phyloP scores from a whole-genome alignment of 2,888 invertebrate genomes.

The Ectropis crepuscularia region DNA sequence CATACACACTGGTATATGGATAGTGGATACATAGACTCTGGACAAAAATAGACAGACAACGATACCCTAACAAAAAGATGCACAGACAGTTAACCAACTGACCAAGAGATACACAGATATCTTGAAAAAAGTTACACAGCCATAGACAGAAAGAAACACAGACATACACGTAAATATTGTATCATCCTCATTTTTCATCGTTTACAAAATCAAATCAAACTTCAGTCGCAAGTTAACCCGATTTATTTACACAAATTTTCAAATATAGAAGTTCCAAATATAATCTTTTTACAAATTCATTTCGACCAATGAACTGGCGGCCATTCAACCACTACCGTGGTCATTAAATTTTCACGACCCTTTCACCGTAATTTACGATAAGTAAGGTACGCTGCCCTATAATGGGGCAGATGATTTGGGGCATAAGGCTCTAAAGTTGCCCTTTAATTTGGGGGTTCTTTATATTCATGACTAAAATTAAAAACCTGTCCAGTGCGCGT shows the following conservation, averaged over 20 bases:
- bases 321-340: neutral
- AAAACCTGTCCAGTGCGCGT: neutral
- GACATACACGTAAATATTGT: no score
- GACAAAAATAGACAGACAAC: no score
- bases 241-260: neutral
- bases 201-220: no score
- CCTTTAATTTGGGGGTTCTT: neutral
- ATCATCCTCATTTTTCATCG: no score
- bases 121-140: no score
- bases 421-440: neutral
- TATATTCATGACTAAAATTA: neutral
- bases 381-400: slow-evolving; percentile 10
- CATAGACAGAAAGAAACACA: no score
- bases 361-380: slow-evolving; percentile 13
- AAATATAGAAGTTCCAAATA: neutral
- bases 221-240: no score
- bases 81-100: no score
- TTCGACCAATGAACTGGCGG: neutral
- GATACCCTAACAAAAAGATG: no score
- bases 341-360: slow-evolving; percentile 15
- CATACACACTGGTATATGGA: no score
- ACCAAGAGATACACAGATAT: no score
- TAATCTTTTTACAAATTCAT: slow-evolving; percentile 2
- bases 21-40: no score
- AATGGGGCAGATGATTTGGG: neutral